Evolutionary conservation across 1,140 invertebrate species (phyloP).

Genomic region (Orussus abietinus): DNA sequence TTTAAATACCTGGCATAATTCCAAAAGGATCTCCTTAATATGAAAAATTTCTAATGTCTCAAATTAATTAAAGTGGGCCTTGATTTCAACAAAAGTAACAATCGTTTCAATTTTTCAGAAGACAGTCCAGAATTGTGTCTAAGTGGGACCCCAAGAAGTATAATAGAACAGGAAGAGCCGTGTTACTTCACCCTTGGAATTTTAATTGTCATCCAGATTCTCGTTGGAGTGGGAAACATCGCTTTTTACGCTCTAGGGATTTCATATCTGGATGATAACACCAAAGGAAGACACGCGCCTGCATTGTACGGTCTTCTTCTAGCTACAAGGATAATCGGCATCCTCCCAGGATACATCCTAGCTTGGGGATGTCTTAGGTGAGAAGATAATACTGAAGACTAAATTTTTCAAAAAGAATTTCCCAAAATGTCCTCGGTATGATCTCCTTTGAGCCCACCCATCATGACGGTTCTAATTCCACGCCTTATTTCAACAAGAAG

Average conservation of each 20-base stretch:
- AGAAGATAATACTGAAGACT: constrained; percentile 22
- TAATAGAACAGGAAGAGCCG: constrained; percentile 29
- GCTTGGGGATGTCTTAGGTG: constrained; percentile 48
- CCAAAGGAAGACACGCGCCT: constrained; percentile 57
- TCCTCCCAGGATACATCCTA: constrained; percentile 44
- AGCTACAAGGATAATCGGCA: constrained; percentile 40
- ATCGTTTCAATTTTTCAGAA: constrained; percentile 30
- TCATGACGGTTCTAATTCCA: no score
- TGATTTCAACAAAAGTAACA: constrained; percentile 1
- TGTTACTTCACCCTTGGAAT: constrained; percentile 52
- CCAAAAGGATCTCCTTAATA: no score
- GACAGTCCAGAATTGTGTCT: constrained; percentile 45
- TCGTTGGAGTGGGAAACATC: constrained; percentile 58
- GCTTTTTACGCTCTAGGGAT: constrained; percentile 63
- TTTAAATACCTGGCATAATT: no score
- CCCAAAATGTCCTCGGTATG: no score
- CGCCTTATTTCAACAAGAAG: no score
- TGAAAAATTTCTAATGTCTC: no score
- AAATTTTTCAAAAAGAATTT: no score
- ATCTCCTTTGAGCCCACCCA: no score
- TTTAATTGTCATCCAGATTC: constrained; percentile 58
- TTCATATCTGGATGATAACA: constrained; percentile 67
- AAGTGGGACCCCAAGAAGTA: constrained; percentile 26
- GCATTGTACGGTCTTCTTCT: constrained; percentile 48
- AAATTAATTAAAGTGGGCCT: no score